Base-by-base conservation (phyloP, 2,113 vertebrate genomes). In the Thomomys bottae region DNA sequence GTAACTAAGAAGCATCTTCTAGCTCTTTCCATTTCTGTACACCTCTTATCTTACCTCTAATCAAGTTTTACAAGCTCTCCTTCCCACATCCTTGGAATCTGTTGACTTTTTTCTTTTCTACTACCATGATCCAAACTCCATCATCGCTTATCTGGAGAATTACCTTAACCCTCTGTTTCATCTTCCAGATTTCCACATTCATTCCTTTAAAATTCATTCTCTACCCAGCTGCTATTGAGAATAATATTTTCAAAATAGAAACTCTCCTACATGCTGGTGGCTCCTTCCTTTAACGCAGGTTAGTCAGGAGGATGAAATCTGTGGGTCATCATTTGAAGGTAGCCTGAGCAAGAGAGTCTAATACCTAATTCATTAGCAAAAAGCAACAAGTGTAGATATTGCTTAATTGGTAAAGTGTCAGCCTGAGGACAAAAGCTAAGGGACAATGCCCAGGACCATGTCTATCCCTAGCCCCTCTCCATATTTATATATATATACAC, bases 191-290 rank as follows among this genome's bases (percentile, higher is more conserved):
- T 54, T 72, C 57, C 26, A 83, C 0, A 54, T 28, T 36, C 8
- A 66, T 15, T 59, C 21, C 42, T 11, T 73, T 82, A 42, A 1
- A 45, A 42, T 87, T 10, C 21, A 5, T 87, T 90, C n/a, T 59
- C 32, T 42, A 14, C 10, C 5, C 10, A 73, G 49, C 54, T 49
- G 3, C 34, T 61, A 6, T 59, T 81, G 24, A 32, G 34, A 78
- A 12, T 8, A 9, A 66, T 57, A 32, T 73, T 85, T 87, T 64
- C 57, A 94, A 88, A 88, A n/a, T n/a, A 30, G 21, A 42, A 80
- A 73, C 34, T 14, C 18, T 54, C 49, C 14, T 17, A 54, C 3
- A 4, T 14, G 18, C 49, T 54, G 49, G 49, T 54, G 49, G 3
- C 49, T 54, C 49, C 49, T 54, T 2, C 49, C 49, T 45, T 6